Percentiles rank a stretch among this genome's conserved stretches.
Evolutionary conservation across 1,140 invertebrate species (phyloP).

Genomic region (Eurosta solidaginis): DNA sequence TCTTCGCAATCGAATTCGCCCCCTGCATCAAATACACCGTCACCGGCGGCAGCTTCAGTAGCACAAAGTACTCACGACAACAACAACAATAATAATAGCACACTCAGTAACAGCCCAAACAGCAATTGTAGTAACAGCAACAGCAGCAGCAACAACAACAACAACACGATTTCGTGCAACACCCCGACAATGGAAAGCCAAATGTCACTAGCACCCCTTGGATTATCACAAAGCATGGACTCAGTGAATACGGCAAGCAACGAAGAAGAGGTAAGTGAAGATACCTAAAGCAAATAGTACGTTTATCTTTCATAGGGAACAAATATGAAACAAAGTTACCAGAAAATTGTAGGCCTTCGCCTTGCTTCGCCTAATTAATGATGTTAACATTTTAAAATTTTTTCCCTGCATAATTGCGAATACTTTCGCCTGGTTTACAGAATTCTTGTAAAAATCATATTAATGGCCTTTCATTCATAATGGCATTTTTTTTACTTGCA

Average conservation of each 20-base stretch:
- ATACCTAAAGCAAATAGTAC: not conserved
- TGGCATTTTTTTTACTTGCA: too few species aligned
- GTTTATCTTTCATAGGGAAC: too few species aligned
- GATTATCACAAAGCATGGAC: slow-evolving; percentile 83
- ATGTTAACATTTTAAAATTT: too few species aligned
- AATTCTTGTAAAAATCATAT: too few species aligned
- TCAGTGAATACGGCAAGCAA: slow-evolving; percentile 88
- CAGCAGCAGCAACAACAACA: slow-evolving; percentile 38
- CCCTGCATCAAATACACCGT: slow-evolving; percentile 54
- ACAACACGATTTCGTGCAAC: slow-evolving; percentile 42
- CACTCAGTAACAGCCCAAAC: slow-evolving; percentile 49
- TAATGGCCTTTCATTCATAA: too few species aligned
- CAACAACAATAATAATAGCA: slow-evolving; percentile 35
- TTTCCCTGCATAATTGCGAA: too few species aligned
- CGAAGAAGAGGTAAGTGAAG: slow-evolving; percentile 82
- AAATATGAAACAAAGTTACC: too few species aligned
- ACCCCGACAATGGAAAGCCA: slow-evolving; percentile 57
- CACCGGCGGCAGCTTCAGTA: slow-evolving; percentile 41
- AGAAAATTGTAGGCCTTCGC: too few species aligned
- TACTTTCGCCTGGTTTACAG: too few species aligned
- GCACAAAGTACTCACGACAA: not conserved
- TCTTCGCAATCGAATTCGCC: slow-evolving; percentile 45
- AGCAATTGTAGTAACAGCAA: slow-evolving; percentile 42
- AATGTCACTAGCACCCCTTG: slow-evolving; percentile 60
- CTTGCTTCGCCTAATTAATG: too few species aligned